Evolutionary conservation across 1,140 invertebrate genomes (phyloP), one percentile per base, ranked within the genome.

Genomic region (Prorops nasuta): DNA sequence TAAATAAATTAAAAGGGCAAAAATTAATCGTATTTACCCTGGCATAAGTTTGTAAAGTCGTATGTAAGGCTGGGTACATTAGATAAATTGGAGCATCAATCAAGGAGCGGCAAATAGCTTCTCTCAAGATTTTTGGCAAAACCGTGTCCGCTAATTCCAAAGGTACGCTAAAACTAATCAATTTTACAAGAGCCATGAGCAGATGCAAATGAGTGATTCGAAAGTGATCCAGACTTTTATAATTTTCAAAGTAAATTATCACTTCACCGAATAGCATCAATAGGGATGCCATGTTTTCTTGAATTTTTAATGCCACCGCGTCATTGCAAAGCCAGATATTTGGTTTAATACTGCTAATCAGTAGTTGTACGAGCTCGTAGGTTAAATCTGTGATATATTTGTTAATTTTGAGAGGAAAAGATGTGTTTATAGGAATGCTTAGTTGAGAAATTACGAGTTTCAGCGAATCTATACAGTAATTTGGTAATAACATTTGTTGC

Each of bases 391-490:
- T 56, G 6, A 74, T 39, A 7, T 63, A 53, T 39, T 63, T 70
- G 3, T 59, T 48, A 19, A 61, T 60, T 54, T 49, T 67, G 18
- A 74, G 16, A 35, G 66, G 63, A 28, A 61, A 50, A 12, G 16
- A 39, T 3, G 58, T 20, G 40, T 72, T 43, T 21, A 47, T 44
- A n/a, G 64, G 59, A 39, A 62, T 47, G 36, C 57, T 66, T 21
- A 75, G 41, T 19, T 71, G 53, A 2, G 49, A 54, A 21, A 81
- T 64, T 31, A 76, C 58, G 39, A 58, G 56, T 39, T 66, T 69
- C 6, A 82, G 56, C 18, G 71, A 75, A 21, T 75, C 72, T n/a
- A 80, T 71, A 61, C 80, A 82, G 61, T 73, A 83, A 17, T 67
- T 54, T 3, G 80, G 79, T 42, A 82, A 54, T 8, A 72, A 63